These are phyloP conservation scores for Papilio aristodemus DNA, from an alignment of 1,140 invertebrate genomes.

Conservation along the genomic window DNA sequence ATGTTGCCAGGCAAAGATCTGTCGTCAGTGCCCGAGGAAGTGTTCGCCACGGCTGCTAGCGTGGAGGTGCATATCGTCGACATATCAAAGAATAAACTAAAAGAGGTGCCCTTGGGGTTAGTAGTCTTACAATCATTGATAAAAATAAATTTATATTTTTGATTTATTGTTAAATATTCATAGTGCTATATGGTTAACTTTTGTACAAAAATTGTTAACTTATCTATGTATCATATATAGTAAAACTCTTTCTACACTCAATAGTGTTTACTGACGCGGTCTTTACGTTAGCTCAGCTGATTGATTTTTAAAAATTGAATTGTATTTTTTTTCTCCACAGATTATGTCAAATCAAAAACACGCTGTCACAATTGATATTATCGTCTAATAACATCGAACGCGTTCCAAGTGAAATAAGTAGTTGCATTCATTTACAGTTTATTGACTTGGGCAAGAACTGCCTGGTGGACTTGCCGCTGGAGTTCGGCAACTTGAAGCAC, in stretches of 20 bases:
- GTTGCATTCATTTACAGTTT: constrained; percentile 84
- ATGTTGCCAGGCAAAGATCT: constrained; percentile 85
- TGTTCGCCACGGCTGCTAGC: constrained; percentile 85
- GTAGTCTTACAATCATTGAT: constrained; percentile 37
- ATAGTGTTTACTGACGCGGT: too few relatives aligned
- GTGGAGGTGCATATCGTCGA: constrained; percentile 89
- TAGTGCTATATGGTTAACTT: too few relatives aligned
- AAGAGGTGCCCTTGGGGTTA: constrained; percentile 85
- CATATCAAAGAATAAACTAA: constrained; percentile 89
- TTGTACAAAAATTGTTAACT: too few relatives aligned
- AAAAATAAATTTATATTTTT: too few relatives aligned
- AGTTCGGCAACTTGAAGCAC: constrained; percentile 83
- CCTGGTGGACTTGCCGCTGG: constrained; percentile 85
- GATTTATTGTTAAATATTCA: too few relatives aligned
- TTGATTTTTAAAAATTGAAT: not conserved
- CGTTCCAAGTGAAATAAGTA: constrained; percentile 85
- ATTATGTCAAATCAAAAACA: constrained; percentile 60
- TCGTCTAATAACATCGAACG: constrained; percentile 83
- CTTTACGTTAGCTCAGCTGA: not conserved
- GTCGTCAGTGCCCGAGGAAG: constrained; percentile 83
- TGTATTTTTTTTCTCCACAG: constrained; percentile 44
- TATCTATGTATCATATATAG: too few relatives aligned
- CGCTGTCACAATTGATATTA: constrained; percentile 84
- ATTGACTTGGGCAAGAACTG: constrained; percentile 90
- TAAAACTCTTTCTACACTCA: too few relatives aligned